Evolutionary conservation across 2,797 vertebrate species (phyloP).

Genomic region (Aratinga solstitialis): DNA sequence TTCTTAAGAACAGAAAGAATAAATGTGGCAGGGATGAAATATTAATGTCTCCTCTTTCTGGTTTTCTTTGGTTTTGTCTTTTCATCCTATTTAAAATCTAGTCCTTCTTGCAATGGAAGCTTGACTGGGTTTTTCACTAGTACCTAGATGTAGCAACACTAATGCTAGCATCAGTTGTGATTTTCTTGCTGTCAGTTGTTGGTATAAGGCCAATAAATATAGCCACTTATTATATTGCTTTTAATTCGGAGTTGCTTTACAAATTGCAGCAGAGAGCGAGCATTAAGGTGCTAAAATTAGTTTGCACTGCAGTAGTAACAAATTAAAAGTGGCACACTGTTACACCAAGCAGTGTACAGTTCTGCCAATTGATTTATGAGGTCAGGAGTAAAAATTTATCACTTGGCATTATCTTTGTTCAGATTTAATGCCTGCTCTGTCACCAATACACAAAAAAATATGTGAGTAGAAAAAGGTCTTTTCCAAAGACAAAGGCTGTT

Average conservation of each 20-base stretch:
- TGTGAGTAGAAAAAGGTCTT: background rate
- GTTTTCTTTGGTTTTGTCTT: background rate
- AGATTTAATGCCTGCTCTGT: conserved; percentile 31
- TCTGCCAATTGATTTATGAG: conserved; percentile 53
- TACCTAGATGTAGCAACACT: background rate
- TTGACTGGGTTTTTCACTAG: background rate
- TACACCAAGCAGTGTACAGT: background rate
- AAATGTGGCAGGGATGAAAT: background rate
- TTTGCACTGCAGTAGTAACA: conserved; percentile 19
- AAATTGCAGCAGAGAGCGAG: background rate
- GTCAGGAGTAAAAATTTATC: conserved; percentile 52
- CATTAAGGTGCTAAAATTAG: conserved; percentile 42
- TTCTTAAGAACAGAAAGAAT: background rate
- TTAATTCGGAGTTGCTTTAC: background rate
- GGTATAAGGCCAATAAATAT: background rate
- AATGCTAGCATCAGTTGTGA: background rate
- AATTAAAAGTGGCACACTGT: conserved; percentile 16
- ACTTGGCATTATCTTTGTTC: conserved; percentile 25
- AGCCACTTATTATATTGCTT: background rate
- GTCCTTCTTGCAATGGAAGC: background rate
- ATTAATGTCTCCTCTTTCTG: background rate
- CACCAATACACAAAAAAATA: background rate
- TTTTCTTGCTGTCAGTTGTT: conserved; percentile 6
- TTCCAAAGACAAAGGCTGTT: conserved; percentile 15
- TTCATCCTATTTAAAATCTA: background rate